Evolutionary conservation across 2,797 vertebrate genomes (phyloP).

Genomic region (Dendrocincla fuliginosa): DNA sequence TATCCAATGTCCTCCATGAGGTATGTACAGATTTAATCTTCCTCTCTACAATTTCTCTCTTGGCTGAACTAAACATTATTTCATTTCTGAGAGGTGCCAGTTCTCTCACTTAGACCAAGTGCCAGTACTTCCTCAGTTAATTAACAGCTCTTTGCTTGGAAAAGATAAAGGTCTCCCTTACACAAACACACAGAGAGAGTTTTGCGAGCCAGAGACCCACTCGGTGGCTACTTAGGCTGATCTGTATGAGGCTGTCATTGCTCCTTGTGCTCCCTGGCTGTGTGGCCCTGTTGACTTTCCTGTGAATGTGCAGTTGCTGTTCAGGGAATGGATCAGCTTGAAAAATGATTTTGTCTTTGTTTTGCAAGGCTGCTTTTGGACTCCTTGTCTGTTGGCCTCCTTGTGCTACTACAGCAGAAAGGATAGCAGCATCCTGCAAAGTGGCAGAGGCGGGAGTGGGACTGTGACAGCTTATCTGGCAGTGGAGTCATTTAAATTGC

Average conservation of each 20-base stretch:
- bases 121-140: not conserved
- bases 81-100: not conserved
- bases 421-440: not conserved
- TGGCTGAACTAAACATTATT: not conserved
- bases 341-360: not conserved
- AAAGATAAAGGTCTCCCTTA: not conserved
- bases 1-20: not conserved
- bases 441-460: not conserved
- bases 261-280: accelerated
- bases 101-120: not conserved
- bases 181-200: not conserved
- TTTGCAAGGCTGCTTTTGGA: not conserved
- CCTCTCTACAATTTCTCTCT: not conserved
- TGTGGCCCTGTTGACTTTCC: not conserved
- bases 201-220: not conserved
- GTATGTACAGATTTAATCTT: not conserved
- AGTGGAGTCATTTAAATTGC: not conserved
- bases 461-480: not conserved
- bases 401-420: not conserved
- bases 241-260: not conserved
- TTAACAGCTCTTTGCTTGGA: not conserved
- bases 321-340: not conserved
- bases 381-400: not conserved
- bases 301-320: not conserved
- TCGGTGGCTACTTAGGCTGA: accelerated